These are phyloP conservation scores for Chionis minor DNA, from an alignment of 2,113 vertebrate species.

Conservation along the genomic window DNA sequence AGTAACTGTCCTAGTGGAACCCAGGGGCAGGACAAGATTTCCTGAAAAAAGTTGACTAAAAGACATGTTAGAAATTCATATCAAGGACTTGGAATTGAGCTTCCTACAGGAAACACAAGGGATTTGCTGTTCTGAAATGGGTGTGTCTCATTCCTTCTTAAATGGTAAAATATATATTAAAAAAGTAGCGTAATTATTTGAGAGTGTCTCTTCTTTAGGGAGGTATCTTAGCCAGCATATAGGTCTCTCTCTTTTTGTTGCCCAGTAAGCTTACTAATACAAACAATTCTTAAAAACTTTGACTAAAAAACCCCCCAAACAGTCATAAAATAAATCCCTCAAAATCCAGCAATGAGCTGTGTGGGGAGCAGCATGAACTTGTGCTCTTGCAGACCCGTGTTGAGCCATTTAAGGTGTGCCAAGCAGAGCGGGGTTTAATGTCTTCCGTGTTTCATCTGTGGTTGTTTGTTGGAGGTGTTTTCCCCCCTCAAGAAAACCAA, in stretches of 20 bases:
- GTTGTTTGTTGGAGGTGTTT: background rate
- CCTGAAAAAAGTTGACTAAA: background rate
- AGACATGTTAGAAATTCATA: background rate
- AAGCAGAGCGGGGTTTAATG: background rate
- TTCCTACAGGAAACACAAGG: background rate
- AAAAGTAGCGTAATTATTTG: background rate
- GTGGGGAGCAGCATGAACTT: background rate
- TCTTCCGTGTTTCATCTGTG: background rate
- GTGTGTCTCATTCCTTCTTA: background rate
- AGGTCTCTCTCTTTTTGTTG: background rate
- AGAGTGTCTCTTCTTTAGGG: background rate
- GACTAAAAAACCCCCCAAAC: rapidly evolving
- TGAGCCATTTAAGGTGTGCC: background rate
- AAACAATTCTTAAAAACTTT: background rate
- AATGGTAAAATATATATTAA: background rate
- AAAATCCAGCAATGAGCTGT: background rate
- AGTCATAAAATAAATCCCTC: background rate
- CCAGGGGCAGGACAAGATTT: background rate
- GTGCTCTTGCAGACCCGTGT: background rate
- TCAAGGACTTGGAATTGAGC: background rate
- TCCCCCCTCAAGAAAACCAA: background rate
- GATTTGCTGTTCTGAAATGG: background rate
- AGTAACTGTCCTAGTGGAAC: background rate
- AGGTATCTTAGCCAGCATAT: background rate
- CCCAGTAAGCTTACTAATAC: background rate